phyloP scores from a whole-genome alignment of 2,113 vertebrate genomes.

The Cairina moschata region DNA sequence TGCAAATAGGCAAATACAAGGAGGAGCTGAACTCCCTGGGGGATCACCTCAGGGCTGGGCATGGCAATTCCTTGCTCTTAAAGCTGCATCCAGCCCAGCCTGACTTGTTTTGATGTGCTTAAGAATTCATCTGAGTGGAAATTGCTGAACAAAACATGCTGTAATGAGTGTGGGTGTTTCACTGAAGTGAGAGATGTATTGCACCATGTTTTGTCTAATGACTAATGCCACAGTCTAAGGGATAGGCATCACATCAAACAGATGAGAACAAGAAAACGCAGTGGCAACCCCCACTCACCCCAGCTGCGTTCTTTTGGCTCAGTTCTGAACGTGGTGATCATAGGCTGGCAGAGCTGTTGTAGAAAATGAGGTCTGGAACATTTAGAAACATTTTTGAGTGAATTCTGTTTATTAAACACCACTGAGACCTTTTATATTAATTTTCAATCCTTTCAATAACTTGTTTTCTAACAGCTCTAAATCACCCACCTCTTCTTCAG shows the following conservation, averaged over 20 bases:
- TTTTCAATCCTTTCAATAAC: slow-evolving; percentile 68
- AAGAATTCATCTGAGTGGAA: background rate
- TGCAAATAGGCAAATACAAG: background rate
- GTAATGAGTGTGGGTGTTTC: background rate
- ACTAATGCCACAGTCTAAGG: background rate
- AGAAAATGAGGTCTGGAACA: slow-evolving; percentile 55
- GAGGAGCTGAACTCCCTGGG: background rate
- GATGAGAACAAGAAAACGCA: slow-evolving; percentile 7
- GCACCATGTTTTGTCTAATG: background rate
- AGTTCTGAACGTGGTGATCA: background rate
- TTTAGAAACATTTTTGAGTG: slow-evolving; percentile 47
- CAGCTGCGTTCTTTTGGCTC: slow-evolving; percentile 63
- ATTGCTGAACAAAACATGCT: background rate
- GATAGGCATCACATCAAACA: slow-evolving; percentile 5
- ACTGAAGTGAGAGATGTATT: background rate
- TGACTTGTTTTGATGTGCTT: background rate
- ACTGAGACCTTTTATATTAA: slow-evolving; percentile 62
- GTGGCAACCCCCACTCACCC: background rate
- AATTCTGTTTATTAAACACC: slow-evolving; percentile 66
- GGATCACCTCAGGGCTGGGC: background rate
- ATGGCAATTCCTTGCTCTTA: background rate
- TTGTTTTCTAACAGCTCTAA: slow-evolving; percentile 65
- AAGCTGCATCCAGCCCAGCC: background rate
- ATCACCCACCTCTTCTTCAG: slow-evolving; percentile 68
- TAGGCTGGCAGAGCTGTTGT: slow-evolving; percentile 32